These are phyloP conservation scores for Indicator indicator DNA, from an alignment of 2,113 vertebrate genomes.

Conservation along the genomic window DNA sequence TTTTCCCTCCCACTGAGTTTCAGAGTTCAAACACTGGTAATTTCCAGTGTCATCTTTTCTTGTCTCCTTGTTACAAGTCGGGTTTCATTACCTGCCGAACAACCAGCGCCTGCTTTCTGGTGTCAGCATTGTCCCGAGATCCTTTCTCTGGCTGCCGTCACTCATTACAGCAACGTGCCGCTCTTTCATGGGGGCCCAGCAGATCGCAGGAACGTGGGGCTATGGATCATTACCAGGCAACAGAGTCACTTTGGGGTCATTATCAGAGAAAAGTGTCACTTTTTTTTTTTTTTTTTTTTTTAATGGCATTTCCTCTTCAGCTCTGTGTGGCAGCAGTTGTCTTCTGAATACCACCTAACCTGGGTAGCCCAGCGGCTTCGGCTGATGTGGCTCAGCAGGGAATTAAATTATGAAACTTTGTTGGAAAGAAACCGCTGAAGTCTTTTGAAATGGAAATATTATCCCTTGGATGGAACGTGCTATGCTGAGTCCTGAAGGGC, in stretches of 20 bases:
- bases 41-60: conserved; percentile 49
- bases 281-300: neutral
- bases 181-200: conserved; percentile 49
- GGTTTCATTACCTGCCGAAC: conserved; percentile 25
- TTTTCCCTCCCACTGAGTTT: conserved; percentile 67
- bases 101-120: neutral
- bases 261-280: conserved; percentile 2
- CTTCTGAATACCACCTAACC: neutral
- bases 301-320: neutral
- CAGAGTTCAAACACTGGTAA: conserved; percentile 49
- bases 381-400: neutral
- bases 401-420: conserved; percentile 23
- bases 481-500: neutral
- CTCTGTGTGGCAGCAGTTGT: neutral
- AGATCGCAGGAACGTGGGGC: neutral
- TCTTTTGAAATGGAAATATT: conserved; percentile 22
- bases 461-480: neutral
- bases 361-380: neutral
- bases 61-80: conserved; percentile 21
- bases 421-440: neutral
- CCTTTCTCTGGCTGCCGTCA: neutral
- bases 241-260: conserved; percentile 39
- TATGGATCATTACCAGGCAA: conserved; percentile 47
- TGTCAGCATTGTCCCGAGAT: conserved; percentile 9
- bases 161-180: neutral